Percentiles rank a stretch among this genome's conserved stretches.
Evolutionary conservation across 2,113 vertebrate species (phyloP).

Genomic region (Dasyprocta punctata): DNA sequence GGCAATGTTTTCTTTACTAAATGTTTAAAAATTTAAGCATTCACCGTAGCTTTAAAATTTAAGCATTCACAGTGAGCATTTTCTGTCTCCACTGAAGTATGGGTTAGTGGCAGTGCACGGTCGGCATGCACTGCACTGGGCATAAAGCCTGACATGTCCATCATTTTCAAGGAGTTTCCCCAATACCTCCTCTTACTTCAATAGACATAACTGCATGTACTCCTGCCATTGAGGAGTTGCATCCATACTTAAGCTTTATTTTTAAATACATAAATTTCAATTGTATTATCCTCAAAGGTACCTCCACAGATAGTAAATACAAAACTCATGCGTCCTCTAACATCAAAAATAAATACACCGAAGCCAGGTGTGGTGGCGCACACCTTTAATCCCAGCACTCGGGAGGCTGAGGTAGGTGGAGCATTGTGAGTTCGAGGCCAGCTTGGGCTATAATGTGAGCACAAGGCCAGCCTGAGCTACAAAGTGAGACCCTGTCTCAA

Average conservation of each 20-base stretch:
- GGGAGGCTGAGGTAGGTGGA: no score
- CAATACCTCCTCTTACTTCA: not conserved
- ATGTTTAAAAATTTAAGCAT: not conserved
- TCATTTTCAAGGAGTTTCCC: not conserved
- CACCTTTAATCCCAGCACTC: no score
- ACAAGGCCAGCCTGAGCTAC: no score
- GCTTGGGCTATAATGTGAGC: no score
- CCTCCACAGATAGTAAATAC: not conserved
- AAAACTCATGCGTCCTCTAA: not conserved
- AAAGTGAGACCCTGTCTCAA: no score
- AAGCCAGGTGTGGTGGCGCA: no score
- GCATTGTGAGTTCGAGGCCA: no score
- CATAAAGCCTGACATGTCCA: not conserved
- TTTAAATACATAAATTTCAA: not conserved
- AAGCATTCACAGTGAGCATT: not conserved
- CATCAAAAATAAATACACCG: not conserved
- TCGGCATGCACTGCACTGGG: fast-evolving
- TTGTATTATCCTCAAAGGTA: not conserved
- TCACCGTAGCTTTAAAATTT: not conserved
- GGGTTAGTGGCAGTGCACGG: not conserved
- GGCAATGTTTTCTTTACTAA: not conserved
- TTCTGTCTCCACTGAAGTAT: not conserved
- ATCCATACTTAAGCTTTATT: not conserved
- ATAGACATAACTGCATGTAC: not conserved
- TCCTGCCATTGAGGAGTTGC: not conserved